Conservation (phyloP, 1,140 invertebrate genomes). For the Archivesica marissinica region DNA sequence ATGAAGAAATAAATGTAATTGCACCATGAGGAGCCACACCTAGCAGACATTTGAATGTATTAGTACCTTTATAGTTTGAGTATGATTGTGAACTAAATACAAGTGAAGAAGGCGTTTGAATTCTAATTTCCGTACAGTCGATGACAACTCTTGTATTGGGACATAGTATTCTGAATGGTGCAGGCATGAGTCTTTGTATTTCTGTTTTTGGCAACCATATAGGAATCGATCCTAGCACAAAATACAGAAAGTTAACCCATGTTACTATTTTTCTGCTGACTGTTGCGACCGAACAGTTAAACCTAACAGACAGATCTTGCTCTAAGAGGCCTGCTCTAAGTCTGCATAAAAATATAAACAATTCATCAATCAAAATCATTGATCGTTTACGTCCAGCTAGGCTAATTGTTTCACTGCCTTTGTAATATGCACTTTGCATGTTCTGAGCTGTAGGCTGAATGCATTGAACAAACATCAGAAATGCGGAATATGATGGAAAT, state of each 20-base stretch:
- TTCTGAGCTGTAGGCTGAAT: conserved; percentile 49
- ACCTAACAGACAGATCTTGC: conserved; percentile 63
- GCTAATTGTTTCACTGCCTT: conserved; percentile 26
- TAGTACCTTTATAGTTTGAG: conserved; percentile 63
- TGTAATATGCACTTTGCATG: conserved; percentile 60
- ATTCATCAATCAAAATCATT: too few species aligned
- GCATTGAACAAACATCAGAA: too few species aligned
- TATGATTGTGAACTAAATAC: conserved; percentile 55
- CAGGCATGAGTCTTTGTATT: conserved; percentile 86
- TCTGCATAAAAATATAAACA: conserved; percentile 66
- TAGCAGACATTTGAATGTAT: conserved; percentile 67
- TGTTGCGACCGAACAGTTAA: conserved; percentile 52
- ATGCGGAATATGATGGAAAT: conserved; percentile 41
- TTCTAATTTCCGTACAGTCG: conserved; percentile 63
- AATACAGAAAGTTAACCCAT: conserved; percentile 63
- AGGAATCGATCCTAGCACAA: conserved; percentile 44
- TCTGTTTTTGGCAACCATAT: conserved; percentile 47
- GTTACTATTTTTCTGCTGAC: too few species aligned
- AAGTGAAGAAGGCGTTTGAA: conserved; percentile 57
- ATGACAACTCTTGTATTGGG: conserved; percentile 53
- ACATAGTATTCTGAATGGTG: conserved; percentile 54
- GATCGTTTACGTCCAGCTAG: conserved; percentile 23
- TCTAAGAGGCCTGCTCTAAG: conserved; percentile 49
- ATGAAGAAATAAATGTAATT: conserved; percentile 61
- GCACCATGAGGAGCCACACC: conserved; percentile 65